These are phyloP conservation scores for Dicentrarchus labrax DNA, from an alignment of 2,113 vertebrate genomes.

Conservation along the genomic window DNA sequence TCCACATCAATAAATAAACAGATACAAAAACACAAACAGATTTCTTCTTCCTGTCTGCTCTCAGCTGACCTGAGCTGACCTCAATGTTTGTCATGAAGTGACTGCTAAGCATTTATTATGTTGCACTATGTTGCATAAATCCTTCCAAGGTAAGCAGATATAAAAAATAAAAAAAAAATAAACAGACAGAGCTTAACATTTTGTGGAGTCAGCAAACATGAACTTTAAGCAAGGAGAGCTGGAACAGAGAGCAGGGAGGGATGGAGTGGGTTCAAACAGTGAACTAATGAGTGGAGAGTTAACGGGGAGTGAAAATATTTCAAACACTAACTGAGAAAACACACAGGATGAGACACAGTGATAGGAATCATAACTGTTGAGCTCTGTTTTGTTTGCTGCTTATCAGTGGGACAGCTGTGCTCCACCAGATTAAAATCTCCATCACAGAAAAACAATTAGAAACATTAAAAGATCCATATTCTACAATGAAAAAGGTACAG, in stretches of 20 bases:
- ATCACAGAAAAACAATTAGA: background rate
- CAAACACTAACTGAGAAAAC: background rate
- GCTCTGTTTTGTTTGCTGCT: too few species aligned
- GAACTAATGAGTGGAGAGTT: constrained; percentile 5
- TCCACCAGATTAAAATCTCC: too few species aligned
- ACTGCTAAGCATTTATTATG: background rate
- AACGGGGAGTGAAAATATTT: background rate
- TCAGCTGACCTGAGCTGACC: background rate
- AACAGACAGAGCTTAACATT: background rate
- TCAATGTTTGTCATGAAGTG: background rate
- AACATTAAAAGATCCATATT: background rate
- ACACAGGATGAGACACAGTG: background rate
- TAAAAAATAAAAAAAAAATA: background rate
- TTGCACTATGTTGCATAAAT: constrained; percentile 11
- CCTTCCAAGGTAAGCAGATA: background rate
- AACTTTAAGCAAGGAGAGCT: background rate
- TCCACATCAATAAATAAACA: too few species aligned
- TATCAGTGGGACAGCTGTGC: too few species aligned
- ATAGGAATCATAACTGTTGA: background rate
- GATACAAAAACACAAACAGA: too few species aligned
- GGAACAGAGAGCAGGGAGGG: constrained; percentile 1
- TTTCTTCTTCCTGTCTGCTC: background rate
- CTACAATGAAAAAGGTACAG: background rate
- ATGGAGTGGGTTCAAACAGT: constrained; percentile 3
- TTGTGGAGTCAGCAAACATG: background rate